Conservation (phyloP, 2,888 invertebrate species). For the Dione vanillae region DNA sequence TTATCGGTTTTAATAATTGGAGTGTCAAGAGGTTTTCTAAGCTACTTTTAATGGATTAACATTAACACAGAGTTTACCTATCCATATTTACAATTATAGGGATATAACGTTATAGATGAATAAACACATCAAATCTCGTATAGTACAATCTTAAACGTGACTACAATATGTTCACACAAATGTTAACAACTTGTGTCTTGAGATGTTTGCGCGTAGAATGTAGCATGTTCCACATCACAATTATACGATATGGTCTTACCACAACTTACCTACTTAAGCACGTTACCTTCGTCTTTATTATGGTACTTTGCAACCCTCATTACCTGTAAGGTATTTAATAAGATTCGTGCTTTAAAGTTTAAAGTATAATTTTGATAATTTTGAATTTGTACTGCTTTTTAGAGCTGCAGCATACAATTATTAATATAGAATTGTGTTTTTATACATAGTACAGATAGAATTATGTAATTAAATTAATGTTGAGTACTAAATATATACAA, state of each 20-base stretch:
- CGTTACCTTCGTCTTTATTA: constrained; percentile 8
- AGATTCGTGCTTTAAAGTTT: constrained; percentile 3
- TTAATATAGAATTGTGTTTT: no score
- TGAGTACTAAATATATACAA: no score
- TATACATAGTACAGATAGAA: no score
- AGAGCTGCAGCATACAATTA: no score
- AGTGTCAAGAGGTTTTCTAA: no score
- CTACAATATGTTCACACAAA: constrained; percentile 3
- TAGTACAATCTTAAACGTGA: not conserved
- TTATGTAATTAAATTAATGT: no score
- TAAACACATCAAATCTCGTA: not conserved
- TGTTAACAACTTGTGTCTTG: not conserved
- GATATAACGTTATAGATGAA: not conserved
- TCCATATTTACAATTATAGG: not conserved
- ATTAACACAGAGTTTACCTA: not conserved
- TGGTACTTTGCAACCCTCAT: constrained; percentile 10
- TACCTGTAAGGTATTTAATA: not conserved
- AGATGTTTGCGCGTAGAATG: not conserved
- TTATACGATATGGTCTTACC: not conserved
- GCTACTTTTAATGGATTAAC: no score
- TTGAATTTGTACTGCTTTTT: no score
- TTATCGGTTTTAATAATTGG: no score
- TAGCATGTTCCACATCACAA: constrained; percentile 4
- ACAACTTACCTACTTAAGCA: constrained; percentile 7
- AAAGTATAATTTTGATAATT: not conserved